Evolutionary conservation across 2,888 invertebrate species (phyloP).

Genomic region (Linnaemya tessellans): DNA sequence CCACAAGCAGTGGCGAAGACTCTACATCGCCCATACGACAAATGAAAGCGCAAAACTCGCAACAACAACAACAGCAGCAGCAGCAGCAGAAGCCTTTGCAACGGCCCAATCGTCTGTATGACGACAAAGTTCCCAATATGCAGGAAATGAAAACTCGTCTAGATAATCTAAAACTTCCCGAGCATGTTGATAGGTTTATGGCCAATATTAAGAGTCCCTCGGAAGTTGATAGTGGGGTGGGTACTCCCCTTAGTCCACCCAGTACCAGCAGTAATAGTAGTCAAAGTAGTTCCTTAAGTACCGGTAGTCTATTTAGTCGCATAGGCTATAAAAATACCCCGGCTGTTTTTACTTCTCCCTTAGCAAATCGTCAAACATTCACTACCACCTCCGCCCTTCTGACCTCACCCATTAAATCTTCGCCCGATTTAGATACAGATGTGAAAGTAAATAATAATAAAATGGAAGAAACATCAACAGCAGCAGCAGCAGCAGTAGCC

Average conservation of each 20-base stretch:
- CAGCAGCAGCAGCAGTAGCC: constrained; percentile 69
- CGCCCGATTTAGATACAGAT: constrained; percentile 53
- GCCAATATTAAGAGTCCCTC: constrained; percentile 81
- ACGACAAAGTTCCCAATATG: constrained; percentile 74
- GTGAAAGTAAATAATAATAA: constrained; percentile 8
- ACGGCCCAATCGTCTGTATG: constrained; percentile 81
- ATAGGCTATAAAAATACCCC: constrained; percentile 81
- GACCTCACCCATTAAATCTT: constrained; percentile 49
- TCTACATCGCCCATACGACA: constrained; percentile 76
- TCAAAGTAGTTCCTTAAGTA: constrained; percentile 73
- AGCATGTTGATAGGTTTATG: constrained; percentile 81
- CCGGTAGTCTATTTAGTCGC: constrained; percentile 79
- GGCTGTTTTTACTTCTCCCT: constrained; percentile 77
- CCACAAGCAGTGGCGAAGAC: constrained; percentile 82
- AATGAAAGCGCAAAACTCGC: constrained; percentile 15
- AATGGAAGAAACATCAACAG: background rate
- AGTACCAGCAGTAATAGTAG: constrained; percentile 80
- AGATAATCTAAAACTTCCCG: constrained; percentile 80
- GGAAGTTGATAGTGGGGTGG: constrained; percentile 86
- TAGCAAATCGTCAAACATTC: constrained; percentile 75
- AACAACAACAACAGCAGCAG: constrained; percentile 26
- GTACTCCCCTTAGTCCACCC: constrained; percentile 86
- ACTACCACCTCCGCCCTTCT: constrained; percentile 41
- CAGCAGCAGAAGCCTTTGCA: constrained; percentile 77
- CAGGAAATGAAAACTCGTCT: constrained; percentile 77